Percentiles rank a stretch among this genome's conserved stretches.
These are phyloP conservation scores for Bhutanitis thaidina DNA, from an alignment of 2,888 invertebrate genomes.

Conservation along the genomic window DNA sequence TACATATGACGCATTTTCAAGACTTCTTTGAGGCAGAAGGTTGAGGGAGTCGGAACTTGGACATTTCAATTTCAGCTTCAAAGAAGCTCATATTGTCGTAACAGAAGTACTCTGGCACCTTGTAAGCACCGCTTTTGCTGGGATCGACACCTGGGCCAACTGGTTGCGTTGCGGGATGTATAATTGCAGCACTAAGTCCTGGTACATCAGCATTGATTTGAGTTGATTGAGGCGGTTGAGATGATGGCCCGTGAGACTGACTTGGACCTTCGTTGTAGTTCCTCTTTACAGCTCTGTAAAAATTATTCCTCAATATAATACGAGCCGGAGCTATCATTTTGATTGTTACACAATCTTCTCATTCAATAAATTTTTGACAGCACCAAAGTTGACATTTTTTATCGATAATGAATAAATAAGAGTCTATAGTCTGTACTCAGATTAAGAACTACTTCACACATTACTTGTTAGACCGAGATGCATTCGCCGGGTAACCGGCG, in stretches of 20 bases:
- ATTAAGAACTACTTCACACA: too few species aligned
- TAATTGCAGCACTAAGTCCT: constrained; percentile 82
- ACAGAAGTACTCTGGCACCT: constrained; percentile 93
- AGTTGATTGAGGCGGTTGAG: constrained; percentile 30
- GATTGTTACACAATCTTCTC: constrained; percentile 44
- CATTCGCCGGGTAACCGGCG: too few species aligned
- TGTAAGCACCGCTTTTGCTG: constrained; percentile 85
- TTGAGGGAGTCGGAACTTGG: constrained; percentile 87
- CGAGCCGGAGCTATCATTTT: constrained; percentile 29
- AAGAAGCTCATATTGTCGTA: constrained; percentile 88
- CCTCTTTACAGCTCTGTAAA: constrained; percentile 5
- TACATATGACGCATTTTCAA: constrained; percentile 16
- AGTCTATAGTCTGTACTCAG: too few species aligned
- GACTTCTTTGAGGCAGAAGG: constrained; percentile 81
- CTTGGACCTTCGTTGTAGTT: constrained; percentile 44
- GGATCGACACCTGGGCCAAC: constrained; percentile 86
- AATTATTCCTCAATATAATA: constrained; percentile 19
- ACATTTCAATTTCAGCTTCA: constrained; percentile 93
- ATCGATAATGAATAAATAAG: too few species aligned
- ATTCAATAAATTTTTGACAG: too few species aligned
- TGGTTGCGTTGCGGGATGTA: constrained; percentile 73
- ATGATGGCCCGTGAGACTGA: constrained; percentile 30
- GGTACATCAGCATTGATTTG: constrained; percentile 71
- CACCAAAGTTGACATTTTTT: too few species aligned
- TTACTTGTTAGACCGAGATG: too few species aligned